A percentile compares a stretch with the other conserved stretches of the same genome.
Conservation (phyloP, 2,113 vertebrate genomes). For the Dasyurus viverrinus region DNA sequence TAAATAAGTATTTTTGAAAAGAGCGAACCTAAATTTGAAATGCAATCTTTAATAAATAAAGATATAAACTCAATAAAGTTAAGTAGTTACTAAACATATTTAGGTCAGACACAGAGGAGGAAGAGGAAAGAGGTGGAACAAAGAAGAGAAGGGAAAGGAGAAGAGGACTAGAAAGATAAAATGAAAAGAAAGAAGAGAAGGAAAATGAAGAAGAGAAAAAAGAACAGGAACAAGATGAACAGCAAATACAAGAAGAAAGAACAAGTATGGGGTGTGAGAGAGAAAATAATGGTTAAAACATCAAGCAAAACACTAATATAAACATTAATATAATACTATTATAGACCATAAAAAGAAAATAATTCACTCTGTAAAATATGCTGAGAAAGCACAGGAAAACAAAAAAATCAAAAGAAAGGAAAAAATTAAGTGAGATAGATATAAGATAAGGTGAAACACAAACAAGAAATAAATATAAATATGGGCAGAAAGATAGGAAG, state of each 20-base stretch:
- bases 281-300: not conserved
- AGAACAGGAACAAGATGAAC: not conserved
- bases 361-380: not conserved
- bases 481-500: not conserved
- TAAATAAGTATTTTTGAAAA: not conserved
- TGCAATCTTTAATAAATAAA: not conserved
- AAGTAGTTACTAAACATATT: not conserved
- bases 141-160: not conserved
- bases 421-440: not conserved
- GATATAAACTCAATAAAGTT: not conserved
- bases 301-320: not conserved
- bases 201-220: not conserved
- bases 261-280: not conserved
- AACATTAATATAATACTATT: not conserved
- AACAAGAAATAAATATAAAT: not conserved
- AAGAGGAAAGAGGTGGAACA: not conserved
- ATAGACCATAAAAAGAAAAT: conserved; percentile 5
- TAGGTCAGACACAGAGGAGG: not conserved
- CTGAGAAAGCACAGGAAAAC: not conserved
- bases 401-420: not conserved
- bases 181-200: not conserved
- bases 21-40: not conserved
- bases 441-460: not conserved
- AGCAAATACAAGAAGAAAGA: not conserved
- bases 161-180: too few species aligned